These are phyloP conservation scores for Calameuta filiformis DNA, from an alignment of 2,888 invertebrate genomes.

Conservation along the genomic window DNA sequence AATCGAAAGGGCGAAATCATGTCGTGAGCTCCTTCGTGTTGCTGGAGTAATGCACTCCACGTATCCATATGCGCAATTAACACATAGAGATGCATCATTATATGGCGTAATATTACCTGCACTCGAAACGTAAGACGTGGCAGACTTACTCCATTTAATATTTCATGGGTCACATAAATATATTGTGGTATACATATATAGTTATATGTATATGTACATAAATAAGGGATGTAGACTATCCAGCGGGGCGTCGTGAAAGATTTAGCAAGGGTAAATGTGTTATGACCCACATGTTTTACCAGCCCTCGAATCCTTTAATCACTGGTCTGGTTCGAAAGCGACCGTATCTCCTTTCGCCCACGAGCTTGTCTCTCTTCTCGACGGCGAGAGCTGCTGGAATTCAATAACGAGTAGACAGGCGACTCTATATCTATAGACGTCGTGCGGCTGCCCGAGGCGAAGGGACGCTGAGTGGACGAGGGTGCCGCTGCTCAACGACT, in stretches of 20 bases:
- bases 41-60: no score
- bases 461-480: background rate
- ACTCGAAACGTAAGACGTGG: background rate
- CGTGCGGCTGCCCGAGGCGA: background rate
- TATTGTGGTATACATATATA: background rate
- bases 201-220: fast-evolving
- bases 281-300: background rate
- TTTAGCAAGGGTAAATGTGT: background rate
- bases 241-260: background rate
- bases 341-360: background rate
- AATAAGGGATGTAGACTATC: background rate
- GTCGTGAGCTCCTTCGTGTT: background rate
- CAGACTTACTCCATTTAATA: background rate
- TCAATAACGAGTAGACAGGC: background rate
- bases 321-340: background rate
- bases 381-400: background rate
- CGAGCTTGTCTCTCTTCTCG: background rate
- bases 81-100: background rate
- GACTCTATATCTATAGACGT: background rate
- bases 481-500: background rate
- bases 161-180: background rate
- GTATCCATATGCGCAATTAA: no score
- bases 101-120: background rate
- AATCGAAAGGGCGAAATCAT: background rate
- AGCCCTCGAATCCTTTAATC: background rate